Base-by-base conservation (phyloP, 1,140 invertebrate genomes). In the Acyrthosiphon pisum region DNA sequence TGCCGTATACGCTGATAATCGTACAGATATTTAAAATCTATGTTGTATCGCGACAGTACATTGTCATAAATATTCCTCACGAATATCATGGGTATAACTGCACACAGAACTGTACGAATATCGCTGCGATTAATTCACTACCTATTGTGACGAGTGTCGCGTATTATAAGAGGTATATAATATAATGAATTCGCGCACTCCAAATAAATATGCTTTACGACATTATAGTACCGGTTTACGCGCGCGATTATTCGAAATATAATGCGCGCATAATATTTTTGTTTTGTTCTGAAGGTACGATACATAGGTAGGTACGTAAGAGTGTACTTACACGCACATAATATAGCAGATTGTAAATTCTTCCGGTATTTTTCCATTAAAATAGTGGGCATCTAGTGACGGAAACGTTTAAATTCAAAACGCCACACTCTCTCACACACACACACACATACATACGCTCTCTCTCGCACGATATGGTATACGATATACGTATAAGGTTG, bases 401-500 rank as follows among this genome's bases (percentile, higher is more conserved):
- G 56, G 90, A 90, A 90, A 68, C 89, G 18, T 90, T 91, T 76
- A 91, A 91, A 90, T 90, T 41, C 50, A 48, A 90, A 68, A 76
- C 60, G 30, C 30, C 37, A 44, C 30, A 30, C 23, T 30, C 53
- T n/a, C 53, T 37, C 14, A 20, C 50, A 50, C 18, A 50, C 50
- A 50, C 20, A 20, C 20, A 20, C 48, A 20, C 44, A 48, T 2
- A 48, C 48, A 18, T 18, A 48, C 48, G 2, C 41, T 41, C 41
- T 41, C 41, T 41, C 48, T 14, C 48, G 18, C 48, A 50, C 50
- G 20, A 20, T 50, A 50, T 50, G 48, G 6, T 1, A 56, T 26
- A 20, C 22, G 41, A n/a, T 60, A 60, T 0, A 7, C 2, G 8
- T 68, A 76, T 76, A 76, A 14, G 6, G n/a, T 35, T 14, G 14